Base-by-base conservation (phyloP, 2,888 invertebrate genomes). In the Allygus modestus region DNA sequence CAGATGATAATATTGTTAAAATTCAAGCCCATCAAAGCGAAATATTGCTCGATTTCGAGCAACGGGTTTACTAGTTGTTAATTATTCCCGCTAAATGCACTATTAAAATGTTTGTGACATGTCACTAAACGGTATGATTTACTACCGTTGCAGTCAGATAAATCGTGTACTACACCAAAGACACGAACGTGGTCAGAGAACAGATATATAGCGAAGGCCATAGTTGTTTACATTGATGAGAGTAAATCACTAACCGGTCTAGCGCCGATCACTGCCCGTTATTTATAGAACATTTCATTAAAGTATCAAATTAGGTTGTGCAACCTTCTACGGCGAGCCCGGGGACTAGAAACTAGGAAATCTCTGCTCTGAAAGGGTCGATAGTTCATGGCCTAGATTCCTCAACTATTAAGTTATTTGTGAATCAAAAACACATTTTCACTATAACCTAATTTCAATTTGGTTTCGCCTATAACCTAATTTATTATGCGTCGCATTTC, bases 331-430 rank as follows among this genome's bases (percentile, higher is more conserved):
- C 17, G 28, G 46, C 46, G n/a, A 41, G 77, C 77, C 46, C n/a
- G 77, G 51, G 77, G 77, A 41, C 77, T 77, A 77, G 77, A 77
- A 77, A 77, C 46, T 46, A 77, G 77, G 77, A 77, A 77, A 65
- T 65, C 77, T 73, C 43, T 46, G 43, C 41, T 77, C 46, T n/a
- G 41, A 77, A 77, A 77, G 77, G 77, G 77, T 77, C 77, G 23
- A 12, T 17, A n/a, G 77, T 77, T 77, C 77, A 77, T 77, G 28
- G n/a, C 77, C 51, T 77, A 17, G 31, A 77, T 77, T 77, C 77
- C 51, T 37, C 28, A 20, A 17, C 33, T 37, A 73, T 5, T 20
- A 43, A 73, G 4, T 41, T 73, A 73, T 71, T 65, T 11, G 37
- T 37, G 46, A 46, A 15, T 46, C 46, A 7, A 4, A 1, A 37